Evolutionary conservation across 1,140 invertebrate species (phyloP).

Genomic region (Sinella curviseta): DNA sequence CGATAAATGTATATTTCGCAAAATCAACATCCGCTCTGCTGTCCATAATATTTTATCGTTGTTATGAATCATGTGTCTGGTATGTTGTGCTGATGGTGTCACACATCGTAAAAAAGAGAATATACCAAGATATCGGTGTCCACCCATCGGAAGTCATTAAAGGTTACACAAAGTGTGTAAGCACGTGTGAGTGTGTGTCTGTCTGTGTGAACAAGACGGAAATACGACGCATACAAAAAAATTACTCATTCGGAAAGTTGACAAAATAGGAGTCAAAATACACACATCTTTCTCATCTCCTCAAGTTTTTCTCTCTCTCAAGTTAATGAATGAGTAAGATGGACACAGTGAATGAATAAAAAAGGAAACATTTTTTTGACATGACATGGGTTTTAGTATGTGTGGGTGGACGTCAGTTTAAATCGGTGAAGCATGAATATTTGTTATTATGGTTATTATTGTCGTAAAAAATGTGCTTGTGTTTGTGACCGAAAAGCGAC

Average conservation of each 20-base stretch:
- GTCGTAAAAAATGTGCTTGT: too few relatives aligned
- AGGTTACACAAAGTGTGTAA: background rate
- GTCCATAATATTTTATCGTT: background rate
- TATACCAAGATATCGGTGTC: background rate
- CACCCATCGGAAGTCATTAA: constrained; percentile 26
- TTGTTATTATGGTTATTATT: too few relatives aligned
- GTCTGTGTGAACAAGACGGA: background rate
- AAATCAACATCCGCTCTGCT: background rate
- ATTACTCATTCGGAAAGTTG: background rate
- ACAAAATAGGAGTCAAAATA: background rate
- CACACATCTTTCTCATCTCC: background rate
- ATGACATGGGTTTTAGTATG: background rate
- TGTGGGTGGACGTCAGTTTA: background rate
- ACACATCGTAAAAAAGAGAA: constrained; percentile 11
- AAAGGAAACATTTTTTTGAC: background rate
- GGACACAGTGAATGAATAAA: background rate
- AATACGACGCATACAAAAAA: background rate
- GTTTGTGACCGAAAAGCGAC: too few relatives aligned
- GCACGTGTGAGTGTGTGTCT: background rate
- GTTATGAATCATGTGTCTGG: too few relatives aligned
- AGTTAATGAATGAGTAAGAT: background rate
- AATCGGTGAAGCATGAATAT: background rate
- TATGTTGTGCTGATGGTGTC: background rate
- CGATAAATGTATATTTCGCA: too few relatives aligned
- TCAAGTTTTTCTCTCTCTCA: background rate